A percentile compares a stretch with the other conserved stretches of the same genome.
Evolutionary conservation across 1,140 invertebrate genomes (phyloP).

Genomic region (Leptopilina clavipes): DNA sequence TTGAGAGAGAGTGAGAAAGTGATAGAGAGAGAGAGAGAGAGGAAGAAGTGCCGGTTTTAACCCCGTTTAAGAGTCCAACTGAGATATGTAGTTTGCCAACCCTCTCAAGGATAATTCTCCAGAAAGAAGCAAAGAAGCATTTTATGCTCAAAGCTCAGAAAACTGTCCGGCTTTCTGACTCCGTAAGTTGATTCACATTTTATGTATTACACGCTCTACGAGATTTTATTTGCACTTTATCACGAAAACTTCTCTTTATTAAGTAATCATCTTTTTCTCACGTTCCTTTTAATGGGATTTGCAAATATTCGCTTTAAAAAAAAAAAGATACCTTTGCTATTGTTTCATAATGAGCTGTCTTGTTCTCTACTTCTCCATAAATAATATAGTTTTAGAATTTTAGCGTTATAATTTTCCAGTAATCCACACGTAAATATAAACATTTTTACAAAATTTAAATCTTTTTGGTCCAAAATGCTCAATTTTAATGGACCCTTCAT

Average conservation of each 20-base stretch:
- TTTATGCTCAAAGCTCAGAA: constrained; percentile 23
- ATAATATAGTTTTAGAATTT: too few relatives aligned
- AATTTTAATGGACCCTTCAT: too few relatives aligned
- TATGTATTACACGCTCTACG: constrained; percentile 8
- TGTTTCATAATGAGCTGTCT: too few relatives aligned
- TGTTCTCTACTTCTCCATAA: too few relatives aligned
- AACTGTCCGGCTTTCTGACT: constrained; percentile 23
- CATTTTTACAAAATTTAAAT: too few relatives aligned
- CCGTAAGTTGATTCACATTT: constrained; percentile 3
- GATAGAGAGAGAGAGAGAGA: neutral
- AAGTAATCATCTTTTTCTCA: neutral
- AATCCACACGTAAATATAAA: too few relatives aligned
- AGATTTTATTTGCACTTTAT: constrained; percentile 6
- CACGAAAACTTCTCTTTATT: neutral
- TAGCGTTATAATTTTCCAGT: too few relatives aligned
- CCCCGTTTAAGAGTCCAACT: constrained; percentile 30
- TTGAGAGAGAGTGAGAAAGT: neutral
- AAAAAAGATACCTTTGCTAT: too few relatives aligned
- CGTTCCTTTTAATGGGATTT: too few relatives aligned
- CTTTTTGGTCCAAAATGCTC: too few relatives aligned
- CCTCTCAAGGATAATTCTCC: constrained; percentile 23
- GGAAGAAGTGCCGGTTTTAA: constrained; percentile 30
- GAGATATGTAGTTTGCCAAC: constrained; percentile 24
- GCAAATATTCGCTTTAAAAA: too few relatives aligned
- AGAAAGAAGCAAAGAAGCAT: constrained; percentile 27